phyloP scores from a whole-genome alignment of 2,113 vertebrate species.

The Silurus asotus region DNA sequence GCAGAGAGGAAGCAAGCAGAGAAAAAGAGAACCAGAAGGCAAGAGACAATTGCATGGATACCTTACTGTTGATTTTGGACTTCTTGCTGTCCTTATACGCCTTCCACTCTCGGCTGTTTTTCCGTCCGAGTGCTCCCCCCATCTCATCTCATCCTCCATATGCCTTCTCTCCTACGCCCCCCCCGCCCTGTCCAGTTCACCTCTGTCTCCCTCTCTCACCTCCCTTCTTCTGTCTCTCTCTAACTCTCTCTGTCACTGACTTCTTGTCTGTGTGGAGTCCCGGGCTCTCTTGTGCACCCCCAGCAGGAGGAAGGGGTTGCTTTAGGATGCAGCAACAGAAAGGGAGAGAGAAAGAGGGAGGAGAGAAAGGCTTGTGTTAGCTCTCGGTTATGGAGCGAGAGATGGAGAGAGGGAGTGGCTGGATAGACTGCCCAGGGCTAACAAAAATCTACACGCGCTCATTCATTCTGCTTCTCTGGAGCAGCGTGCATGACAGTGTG shows the following conservation, averaged over 20 bases:
- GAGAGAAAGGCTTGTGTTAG: constrained; percentile 28
- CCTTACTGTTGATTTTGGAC: constrained; percentile 79
- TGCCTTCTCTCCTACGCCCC: constrained; percentile 43
- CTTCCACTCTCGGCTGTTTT: constrained; percentile 66
- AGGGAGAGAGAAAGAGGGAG: constrained; percentile 45
- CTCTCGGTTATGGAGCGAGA: constrained; percentile 42
- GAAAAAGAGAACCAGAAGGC: background rate
- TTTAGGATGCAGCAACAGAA: constrained; percentile 65
- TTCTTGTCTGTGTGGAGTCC: constrained; percentile 55
- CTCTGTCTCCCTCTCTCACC: constrained; percentile 29
- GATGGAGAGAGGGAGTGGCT: constrained; percentile 40
- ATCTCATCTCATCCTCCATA: constrained; percentile 65
- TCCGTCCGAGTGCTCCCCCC: constrained; percentile 76
- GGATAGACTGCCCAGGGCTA: constrained; percentile 32
- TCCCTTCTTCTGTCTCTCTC: constrained; percentile 41
- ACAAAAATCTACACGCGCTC: constrained; percentile 39
- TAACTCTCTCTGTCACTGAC: constrained; percentile 38
- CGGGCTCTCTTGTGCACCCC: constrained; percentile 40
- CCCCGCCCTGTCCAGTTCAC: constrained; percentile 36
- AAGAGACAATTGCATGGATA: constrained; percentile 61
- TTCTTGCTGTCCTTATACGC: constrained; percentile 64
- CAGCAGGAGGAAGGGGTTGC: constrained; percentile 58
- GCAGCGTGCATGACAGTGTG: constrained; percentile 17
- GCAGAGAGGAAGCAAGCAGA: background rate
- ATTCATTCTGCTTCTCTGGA: constrained; percentile 20